Conservation (phyloP, 2,113 vertebrate genomes). For the Lichenostomus cassidix region DNA sequence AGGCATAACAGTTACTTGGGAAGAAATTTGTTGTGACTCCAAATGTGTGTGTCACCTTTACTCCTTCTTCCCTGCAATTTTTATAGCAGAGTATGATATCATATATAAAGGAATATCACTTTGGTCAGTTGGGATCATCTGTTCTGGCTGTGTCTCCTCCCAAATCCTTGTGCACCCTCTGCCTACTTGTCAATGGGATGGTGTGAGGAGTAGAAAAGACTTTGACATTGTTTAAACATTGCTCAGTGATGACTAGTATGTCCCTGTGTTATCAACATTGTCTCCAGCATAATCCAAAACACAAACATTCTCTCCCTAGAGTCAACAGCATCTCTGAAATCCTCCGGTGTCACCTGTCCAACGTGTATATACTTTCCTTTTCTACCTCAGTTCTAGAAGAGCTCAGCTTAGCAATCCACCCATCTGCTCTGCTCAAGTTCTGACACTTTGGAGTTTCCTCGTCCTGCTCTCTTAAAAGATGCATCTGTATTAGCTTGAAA, state of each 20-base stretch:
- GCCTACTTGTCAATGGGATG: neutral
- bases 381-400: neutral
- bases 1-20: accelerated
- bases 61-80: neutral
- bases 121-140: neutral
- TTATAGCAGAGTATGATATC: too few relatives aligned
- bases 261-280: neutral
- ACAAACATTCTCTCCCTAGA: neutral
- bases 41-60: neutral
- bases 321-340: neutral
- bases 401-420: neutral
- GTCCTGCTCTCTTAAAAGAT: neutral
- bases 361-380: neutral
- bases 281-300: neutral
- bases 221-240: neutral
- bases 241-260: too few relatives aligned
- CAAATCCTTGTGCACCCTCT: neutral
- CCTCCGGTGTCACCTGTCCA: too few relatives aligned
- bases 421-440: accelerated
- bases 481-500: too few relatives aligned
- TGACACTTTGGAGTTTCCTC: neutral
- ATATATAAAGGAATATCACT: neutral
- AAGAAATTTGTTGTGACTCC: neutral
- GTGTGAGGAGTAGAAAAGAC: neutral
- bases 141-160: neutral